Evolutionary conservation across 64 coral and sea anemone genomes (phyloP).

Genomic region (Astreopora myriophthalma): DNA sequence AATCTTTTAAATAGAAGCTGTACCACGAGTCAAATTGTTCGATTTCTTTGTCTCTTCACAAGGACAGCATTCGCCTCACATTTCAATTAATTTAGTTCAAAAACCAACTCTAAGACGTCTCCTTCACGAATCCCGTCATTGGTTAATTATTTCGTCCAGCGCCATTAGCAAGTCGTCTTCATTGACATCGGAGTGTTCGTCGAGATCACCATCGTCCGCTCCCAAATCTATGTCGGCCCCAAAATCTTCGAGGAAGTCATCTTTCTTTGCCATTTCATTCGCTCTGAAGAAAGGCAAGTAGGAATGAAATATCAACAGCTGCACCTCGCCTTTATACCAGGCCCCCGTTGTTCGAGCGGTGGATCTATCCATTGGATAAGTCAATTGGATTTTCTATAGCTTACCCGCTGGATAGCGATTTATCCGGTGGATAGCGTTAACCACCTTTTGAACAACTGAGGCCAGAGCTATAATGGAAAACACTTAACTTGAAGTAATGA

Average conservation of each 20-base stretch:
- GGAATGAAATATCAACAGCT: background rate
- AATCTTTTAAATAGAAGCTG: no score
- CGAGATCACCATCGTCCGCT: background rate
- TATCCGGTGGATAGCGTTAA: no score
- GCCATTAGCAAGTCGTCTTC: slow-evolving; percentile 67
- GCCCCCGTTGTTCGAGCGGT: no score
- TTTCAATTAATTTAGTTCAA: background rate
- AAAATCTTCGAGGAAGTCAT: slow-evolving; percentile 35
- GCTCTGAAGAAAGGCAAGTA: background rate
- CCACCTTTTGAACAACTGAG: no score
- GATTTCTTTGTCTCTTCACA: no score
- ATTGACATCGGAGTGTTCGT: background rate
- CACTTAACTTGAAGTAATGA: no score
- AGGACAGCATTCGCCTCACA: no score
- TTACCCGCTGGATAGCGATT: no score
- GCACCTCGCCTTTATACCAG: background rate
- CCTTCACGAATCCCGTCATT: background rate
- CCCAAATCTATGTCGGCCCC: slow-evolving; percentile 40
- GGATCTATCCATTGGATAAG: no score
- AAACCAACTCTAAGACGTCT: background rate
- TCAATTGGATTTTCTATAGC: no score
- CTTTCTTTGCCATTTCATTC: slow-evolving; percentile 47
- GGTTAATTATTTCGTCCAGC: slow-evolving; percentile 68
- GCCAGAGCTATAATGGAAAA: no score
- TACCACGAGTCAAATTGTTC: no score